phyloP scores from a whole-genome alignment of 2,113 vertebrate species.

The Channa maculata region DNA sequence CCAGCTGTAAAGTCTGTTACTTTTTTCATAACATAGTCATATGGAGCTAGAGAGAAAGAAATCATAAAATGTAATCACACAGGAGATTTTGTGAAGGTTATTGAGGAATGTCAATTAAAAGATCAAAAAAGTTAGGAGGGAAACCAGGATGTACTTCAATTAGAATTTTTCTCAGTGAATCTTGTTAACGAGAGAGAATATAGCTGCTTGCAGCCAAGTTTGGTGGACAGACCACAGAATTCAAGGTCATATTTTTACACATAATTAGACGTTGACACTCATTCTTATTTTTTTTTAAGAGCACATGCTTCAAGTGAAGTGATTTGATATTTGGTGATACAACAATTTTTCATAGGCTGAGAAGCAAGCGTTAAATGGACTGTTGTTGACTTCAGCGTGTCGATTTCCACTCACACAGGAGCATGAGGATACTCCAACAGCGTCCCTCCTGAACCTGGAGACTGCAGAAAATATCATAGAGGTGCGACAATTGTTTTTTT shows the following conservation, averaged over 20 bases:
- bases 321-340: no score
- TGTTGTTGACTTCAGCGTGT: constrained; percentile 4
- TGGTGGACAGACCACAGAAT: background rate
- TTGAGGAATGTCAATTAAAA: background rate
- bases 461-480: constrained; percentile 82
- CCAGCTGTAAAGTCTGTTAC: constrained; percentile 5
- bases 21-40: background rate
- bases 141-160: background rate
- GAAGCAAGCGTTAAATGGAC: no score
- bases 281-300: no score
- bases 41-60: background rate
- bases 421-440: constrained; percentile 84
- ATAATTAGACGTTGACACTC: background rate
- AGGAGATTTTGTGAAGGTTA: background rate
- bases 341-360: no score
- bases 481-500: constrained; percentile 77
- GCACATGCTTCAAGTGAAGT: no score
- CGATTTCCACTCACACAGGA: constrained; percentile 79
- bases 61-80: background rate
- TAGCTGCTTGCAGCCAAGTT: background rate
- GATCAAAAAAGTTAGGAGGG: background rate
- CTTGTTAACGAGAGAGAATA: background rate
- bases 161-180: background rate
- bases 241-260: background rate
- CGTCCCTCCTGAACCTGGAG: constrained; percentile 84